Conservation (phyloP, 2,113 vertebrate species). For the Sula dactylatra region DNA sequence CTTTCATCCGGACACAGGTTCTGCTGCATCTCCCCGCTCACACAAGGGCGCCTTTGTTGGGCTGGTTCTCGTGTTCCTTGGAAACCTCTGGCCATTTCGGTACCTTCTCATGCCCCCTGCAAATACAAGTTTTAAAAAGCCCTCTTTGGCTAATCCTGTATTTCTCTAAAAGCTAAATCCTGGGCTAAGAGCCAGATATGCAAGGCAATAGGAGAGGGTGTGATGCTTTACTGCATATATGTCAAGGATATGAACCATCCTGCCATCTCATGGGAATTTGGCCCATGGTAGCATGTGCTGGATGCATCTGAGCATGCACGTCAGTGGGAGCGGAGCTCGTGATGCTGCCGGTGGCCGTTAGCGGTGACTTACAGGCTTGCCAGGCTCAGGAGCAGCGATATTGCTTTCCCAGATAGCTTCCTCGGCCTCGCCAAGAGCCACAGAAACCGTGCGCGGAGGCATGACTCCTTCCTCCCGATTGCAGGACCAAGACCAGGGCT, state of each 20-base stretch:
- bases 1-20: constrained; percentile 60
- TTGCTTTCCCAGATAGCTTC: background rate
- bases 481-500: background rate
- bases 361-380: background rate
- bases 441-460: background rate
- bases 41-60: constrained; percentile 4
- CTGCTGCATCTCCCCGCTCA: background rate
- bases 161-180: background rate
- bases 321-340: background rate
- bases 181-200: background rate
- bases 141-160: background rate
- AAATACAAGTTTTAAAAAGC: background rate
- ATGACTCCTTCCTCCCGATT: background rate
- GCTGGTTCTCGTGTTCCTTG: background rate
- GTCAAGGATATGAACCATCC: background rate
- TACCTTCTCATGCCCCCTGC: background rate
- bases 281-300: background rate
- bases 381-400: background rate
- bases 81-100: background rate
- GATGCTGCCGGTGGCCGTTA: background rate
- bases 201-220: background rate
- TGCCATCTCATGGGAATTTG: background rate
- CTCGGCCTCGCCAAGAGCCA: rapidly evolving
- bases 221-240: background rate
- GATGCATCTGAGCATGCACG: background rate